These are phyloP conservation scores for Myzus persicae DNA, from an alignment of 1,140 invertebrate genomes.

Conservation along the genomic window DNA sequence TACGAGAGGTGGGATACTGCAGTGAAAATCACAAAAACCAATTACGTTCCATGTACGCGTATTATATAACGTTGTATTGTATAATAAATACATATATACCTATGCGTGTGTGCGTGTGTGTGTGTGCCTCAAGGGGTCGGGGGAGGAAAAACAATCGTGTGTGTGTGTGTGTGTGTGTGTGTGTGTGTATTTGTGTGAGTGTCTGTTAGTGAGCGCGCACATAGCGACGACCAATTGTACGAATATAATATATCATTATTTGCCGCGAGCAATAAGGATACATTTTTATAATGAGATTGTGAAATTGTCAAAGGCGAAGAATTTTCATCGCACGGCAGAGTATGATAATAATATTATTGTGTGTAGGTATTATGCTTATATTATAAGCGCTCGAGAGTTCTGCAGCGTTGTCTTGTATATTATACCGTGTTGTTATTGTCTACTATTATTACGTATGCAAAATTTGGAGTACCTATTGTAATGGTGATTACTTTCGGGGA, in stretches of 20 bases:
- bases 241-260: neutral
- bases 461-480: neutral
- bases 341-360: neutral
- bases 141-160: slow-evolving; percentile 22
- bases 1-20: neutral
- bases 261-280: neutral
- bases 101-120: neutral
- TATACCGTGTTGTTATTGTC: neutral
- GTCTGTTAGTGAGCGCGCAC: no score
- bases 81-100: neutral
- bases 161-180: neutral
- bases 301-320: neutral
- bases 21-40: slow-evolving; percentile 18
- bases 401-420: neutral
- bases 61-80: neutral
- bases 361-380: neutral
- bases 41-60: neutral
- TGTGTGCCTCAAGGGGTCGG: neutral
- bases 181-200: neutral
- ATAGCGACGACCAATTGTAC: neutral
- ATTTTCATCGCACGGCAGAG: neutral
- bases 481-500: neutral
- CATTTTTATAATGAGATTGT: slow-evolving; percentile 5
- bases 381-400: neutral
- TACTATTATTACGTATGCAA: neutral